Conservation (phyloP, 2,797 vertebrate genomes). For the Spinus pinus region DNA sequence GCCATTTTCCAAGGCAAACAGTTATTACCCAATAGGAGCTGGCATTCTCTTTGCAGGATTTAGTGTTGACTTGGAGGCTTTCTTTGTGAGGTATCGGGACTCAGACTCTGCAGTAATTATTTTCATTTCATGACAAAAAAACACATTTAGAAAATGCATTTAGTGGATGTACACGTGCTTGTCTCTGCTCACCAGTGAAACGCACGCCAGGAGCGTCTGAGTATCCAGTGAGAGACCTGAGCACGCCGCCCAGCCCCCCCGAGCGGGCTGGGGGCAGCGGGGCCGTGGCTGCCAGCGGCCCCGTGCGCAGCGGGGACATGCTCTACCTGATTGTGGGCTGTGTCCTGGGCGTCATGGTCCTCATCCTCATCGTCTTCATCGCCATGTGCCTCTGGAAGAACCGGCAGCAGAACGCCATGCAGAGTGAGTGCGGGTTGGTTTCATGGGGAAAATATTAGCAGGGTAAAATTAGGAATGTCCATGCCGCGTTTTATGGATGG, state of each 20-base stretch:
- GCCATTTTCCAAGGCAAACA: background rate
- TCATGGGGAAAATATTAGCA: background rate
- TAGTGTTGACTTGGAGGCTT: background rate
- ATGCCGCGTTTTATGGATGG: rapidly evolving
- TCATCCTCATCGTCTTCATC: conserved; percentile 92
- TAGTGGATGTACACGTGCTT: rapidly evolving
- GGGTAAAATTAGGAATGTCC: background rate
- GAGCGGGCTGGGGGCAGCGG: conserved; percentile 69
- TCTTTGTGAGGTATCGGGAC: background rate
- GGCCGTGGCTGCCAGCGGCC: conserved; percentile 6
- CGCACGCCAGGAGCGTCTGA: conserved; percentile 82
- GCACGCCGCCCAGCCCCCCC: conserved; percentile 79
- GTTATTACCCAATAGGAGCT: background rate
- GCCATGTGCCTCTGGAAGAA: conserved; percentile 97
- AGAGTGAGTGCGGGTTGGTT: conserved; percentile 81
- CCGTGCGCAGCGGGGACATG: conserved; percentile 77
- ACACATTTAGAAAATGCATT: rapidly evolving
- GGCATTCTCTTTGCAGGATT: background rate
- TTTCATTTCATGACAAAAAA: background rate
- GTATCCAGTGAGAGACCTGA: conserved; percentile 78
- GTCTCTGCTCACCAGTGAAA: conserved; percentile 70
- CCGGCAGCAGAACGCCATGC: conserved; percentile 88
- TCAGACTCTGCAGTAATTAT: background rate
- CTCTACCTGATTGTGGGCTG: conserved; percentile 93
- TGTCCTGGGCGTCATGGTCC: conserved; percentile 91